Conservation (phyloP, 2,888 invertebrate species). For the Orchesellides sinensis region DNA sequence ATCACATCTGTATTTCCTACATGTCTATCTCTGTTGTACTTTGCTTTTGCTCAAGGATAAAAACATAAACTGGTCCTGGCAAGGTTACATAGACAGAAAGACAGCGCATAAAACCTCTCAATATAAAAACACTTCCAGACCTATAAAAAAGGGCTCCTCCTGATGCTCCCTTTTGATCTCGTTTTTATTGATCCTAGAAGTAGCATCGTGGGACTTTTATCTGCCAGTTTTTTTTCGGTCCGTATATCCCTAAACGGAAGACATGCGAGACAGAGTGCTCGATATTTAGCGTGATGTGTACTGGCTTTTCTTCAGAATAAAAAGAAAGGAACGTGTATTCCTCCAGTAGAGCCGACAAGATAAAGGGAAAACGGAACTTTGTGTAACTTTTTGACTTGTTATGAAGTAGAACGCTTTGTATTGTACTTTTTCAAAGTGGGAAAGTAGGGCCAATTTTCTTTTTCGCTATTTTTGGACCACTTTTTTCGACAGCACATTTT, state of each 20-base stretch:
- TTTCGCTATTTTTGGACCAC: conserved; percentile 5
- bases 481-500: neutral
- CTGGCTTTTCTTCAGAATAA: conserved; percentile 9
- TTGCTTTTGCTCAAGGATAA: conserved; percentile 36
- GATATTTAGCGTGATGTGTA: conserved; percentile 1
- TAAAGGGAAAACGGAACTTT: conserved; percentile 18
- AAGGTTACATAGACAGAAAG: conserved; percentile 15
- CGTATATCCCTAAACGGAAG: conserved; percentile 1
- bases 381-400: conserved; percentile 27
- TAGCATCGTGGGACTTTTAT: conserved; percentile 59
- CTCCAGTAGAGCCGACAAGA: neutral
- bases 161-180: conserved; percentile 50
- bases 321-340: neutral
- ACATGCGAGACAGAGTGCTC: neutral
- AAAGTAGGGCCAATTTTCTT: conserved; percentile 61
- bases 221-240: conserved; percentile 29
- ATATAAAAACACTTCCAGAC: conserved; percentile 21
- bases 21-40: neutral
- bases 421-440: conserved; percentile 35
- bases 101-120: neutral
- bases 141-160: conserved; percentile 7
- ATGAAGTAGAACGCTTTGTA: conserved; percentile 33
- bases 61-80: conserved; percentile 20
- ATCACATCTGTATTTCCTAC: conserved; percentile 10
- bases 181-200: conserved; percentile 55